phyloP scores from a whole-genome alignment of 2,797 vertebrate species.

The Octomys mimax region DNA sequence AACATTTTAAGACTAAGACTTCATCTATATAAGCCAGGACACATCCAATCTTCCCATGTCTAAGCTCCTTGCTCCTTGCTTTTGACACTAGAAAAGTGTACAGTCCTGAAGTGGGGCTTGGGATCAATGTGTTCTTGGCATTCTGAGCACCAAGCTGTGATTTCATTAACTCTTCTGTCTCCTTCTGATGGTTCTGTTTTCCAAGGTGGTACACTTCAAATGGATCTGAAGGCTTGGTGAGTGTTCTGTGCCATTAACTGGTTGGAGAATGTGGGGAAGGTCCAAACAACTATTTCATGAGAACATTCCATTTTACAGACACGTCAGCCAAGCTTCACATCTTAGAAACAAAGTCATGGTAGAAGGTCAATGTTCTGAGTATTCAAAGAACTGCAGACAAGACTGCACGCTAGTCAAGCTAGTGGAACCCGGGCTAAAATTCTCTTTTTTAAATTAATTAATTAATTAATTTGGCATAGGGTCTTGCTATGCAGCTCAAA shows the following conservation, averaged over 20 bases:
- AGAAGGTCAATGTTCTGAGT: neutral
- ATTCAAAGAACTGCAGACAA: conserved; percentile 28
- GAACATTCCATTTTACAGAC: neutral
- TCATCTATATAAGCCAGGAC: neutral
- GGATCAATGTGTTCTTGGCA: neutral
- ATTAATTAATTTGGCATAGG: too few relatives aligned
- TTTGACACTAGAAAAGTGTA: neutral
- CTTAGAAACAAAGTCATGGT: neutral
- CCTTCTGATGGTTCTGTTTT: neutral
- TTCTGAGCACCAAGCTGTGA: neutral
- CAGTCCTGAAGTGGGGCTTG: neutral
- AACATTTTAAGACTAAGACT: neutral
- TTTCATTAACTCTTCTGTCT: neutral
- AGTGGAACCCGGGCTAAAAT: neutral
- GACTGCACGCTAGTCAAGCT: neutral
- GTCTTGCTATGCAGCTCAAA: too few relatives aligned
- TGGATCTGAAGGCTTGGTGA: neutral
- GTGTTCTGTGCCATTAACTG: neutral
- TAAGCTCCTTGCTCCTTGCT: neutral
- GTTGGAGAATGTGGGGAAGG: neutral
- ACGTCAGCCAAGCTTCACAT: neutral
- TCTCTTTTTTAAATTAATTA: neutral
- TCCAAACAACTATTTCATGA: neutral
- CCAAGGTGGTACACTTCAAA: neutral
- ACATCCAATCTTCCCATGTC: neutral